Base-by-base conservation (phyloP, 2,797 vertebrate species). In the Rhynchonycteris naso region DNA sequence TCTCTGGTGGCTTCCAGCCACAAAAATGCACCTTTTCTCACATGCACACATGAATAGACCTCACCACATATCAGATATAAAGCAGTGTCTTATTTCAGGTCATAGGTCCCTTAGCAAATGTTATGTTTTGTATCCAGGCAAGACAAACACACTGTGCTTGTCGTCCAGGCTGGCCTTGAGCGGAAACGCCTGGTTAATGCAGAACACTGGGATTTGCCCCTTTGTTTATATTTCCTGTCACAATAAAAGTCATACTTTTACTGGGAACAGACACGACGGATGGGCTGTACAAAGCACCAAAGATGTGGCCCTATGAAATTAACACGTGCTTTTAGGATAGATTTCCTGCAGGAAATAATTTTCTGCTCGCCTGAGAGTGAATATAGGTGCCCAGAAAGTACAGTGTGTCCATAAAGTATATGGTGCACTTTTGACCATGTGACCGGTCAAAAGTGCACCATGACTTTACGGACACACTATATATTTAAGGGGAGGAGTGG, bases 331-430 rank as follows among this genome's bases (percentile, higher is more conserved):
- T 59, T 84, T 7, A 14, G 65, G 38, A 16, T 12, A 30, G 30
- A 30, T 7, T 24, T 8, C 26, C n/a, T 10, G 71, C 52, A 38
- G 28, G 30, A n/a, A 80, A 30, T 72, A 30, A 38, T 50, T 90
- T 19, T 50, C 52, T 92, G 47, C n/a, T 66, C n/a, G 30, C 65
- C 71, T 74, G 19, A 72, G 47, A 26, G 18, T 54, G 66, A 66
- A 6, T 15, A 28, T 6, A 9, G 1, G 6, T 11, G 21, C 21
- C n/a, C 52, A 14, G n/a, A 21, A 14, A 0, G 1, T 4, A n/a
- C n/a, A n/a, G n/a, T n/a, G n/a, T n/a, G n/a, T n/a, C n/a, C n/a
- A n/a, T n/a, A n/a, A n/a, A n/a, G n/a, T n/a, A n/a, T n/a, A n/a
- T n/a, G n/a, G n/a, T n/a, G n/a, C n/a, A n/a, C n/a, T n/a, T n/a